phyloP scores from a whole-genome alignment of 2,797 vertebrate genomes.

The Denticeps clupeoides region DNA sequence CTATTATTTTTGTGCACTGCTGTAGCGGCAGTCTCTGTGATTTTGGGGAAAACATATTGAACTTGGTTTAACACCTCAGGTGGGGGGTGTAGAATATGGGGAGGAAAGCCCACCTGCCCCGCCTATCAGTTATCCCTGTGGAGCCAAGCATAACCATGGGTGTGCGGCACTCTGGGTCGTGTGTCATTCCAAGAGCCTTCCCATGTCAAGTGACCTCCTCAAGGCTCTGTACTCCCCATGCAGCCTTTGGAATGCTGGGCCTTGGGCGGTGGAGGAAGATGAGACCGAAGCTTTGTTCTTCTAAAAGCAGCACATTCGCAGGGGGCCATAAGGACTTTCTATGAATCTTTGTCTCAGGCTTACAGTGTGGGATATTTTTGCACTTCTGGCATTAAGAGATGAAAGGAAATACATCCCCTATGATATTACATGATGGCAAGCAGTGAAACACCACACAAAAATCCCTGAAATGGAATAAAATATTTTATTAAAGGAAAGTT shows the following conservation, averaged over 20 bases:
- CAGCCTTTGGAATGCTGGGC: neutral
- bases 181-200: constrained; percentile 9
- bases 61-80: no score
- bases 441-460: no score
- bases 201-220: constrained; percentile 5
- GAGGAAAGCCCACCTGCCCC: no score
- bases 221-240: constrained; percentile 4
- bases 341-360: constrained; percentile 6
- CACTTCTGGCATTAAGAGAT: constrained; percentile 5
- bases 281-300: constrained; percentile 5
- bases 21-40: no score
- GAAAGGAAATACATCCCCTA: constrained; percentile 20
- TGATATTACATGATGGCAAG: no score
- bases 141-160: no score
- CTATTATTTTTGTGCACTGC: no score
- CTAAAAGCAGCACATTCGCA: constrained; percentile 6
- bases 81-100: no score
- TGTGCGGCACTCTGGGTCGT: constrained; percentile 9
- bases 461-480: no score
- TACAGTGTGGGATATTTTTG: constrained; percentile 11
- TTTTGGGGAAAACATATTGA: no score
- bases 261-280: constrained; percentile 12
- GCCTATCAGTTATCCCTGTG: no score
- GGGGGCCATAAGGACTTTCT: constrained; percentile 4
- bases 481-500: no score